These are phyloP conservation scores for Cyphomyrus discorhynchus DNA, from an alignment of 2,113 vertebrate genomes.

Conservation along the genomic window DNA sequence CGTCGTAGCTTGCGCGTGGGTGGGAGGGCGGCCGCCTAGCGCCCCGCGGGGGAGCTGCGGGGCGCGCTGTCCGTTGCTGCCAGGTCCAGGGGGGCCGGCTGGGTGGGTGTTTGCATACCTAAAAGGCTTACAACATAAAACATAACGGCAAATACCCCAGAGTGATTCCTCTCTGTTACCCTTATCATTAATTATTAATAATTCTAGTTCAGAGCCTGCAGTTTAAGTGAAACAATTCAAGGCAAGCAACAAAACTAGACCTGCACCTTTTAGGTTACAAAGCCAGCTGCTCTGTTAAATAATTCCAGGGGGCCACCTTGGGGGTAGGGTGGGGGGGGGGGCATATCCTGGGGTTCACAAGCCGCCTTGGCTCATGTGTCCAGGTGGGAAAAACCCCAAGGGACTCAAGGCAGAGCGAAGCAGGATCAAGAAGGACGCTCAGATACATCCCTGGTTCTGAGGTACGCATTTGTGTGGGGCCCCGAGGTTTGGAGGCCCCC, in stretches of 20 bases:
- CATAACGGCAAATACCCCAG: not conserved
- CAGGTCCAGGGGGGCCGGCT: too few relatives aligned
- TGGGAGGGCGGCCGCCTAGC: too few relatives aligned
- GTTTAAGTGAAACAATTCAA: not conserved
- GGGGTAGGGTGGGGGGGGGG: not conserved
- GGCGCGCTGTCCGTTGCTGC: too few relatives aligned
- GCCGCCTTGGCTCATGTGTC: not conserved
- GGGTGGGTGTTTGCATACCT: not conserved
- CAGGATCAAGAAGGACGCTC: not conserved
- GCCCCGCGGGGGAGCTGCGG: too few relatives aligned
- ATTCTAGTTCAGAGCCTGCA: not conserved
- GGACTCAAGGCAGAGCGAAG: not conserved
- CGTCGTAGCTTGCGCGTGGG: too few relatives aligned
- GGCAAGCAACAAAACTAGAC: not conserved
- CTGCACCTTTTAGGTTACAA: not conserved
- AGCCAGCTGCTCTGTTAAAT: not conserved
- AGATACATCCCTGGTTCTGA: not conserved
- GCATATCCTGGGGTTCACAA: not conserved
- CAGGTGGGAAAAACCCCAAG: not conserved
- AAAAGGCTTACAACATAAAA: not conserved
- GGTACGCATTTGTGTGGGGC: not conserved
- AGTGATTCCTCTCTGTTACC: not conserved
- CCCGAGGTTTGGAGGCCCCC: not conserved
- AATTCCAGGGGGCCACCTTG: not conserved
- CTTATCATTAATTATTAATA: slow-evolving; percentile 7